Evolutionary conservation across 1,140 invertebrate genomes (phyloP).

Genomic region (Sminthurides bifidus): DNA sequence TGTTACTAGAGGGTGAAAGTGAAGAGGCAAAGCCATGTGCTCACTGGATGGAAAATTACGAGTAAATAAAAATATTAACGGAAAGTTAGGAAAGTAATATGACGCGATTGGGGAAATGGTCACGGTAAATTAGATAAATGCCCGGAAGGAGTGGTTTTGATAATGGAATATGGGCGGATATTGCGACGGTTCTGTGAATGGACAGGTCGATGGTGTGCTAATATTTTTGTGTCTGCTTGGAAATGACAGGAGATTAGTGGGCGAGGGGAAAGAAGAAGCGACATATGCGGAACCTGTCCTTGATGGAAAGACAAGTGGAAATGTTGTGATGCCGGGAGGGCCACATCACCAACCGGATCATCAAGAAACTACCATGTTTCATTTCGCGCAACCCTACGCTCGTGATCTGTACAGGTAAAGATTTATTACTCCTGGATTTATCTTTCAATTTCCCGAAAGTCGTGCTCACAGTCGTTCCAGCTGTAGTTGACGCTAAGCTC

Average conservation of each 20-base stretch:
- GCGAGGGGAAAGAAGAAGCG: constrained; percentile 33
- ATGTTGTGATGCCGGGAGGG: constrained; percentile 16
- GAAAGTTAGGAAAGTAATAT: too few species aligned
- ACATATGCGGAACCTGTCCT: constrained; percentile 37
- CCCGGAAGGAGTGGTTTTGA: too few species aligned
- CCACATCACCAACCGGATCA: constrained; percentile 21
- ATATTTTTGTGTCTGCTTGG: constrained; percentile 9
- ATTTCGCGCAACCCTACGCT: constrained; percentile 34
- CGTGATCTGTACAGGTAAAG: constrained; percentile 31
- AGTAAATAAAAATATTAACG: too few species aligned
- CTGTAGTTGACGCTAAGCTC: too few species aligned
- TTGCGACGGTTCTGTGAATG: too few species aligned
- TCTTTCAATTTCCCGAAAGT: background rate
- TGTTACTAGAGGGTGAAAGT: too few species aligned
- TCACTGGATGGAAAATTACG: too few species aligned
- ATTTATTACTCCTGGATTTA: constrained; percentile 1
- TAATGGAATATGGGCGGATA: too few species aligned
- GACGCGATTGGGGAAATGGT: too few species aligned
- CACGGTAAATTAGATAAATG: too few species aligned
- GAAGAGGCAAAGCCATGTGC: too few species aligned
- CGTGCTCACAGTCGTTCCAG: too few species aligned
- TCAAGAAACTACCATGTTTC: constrained; percentile 31
- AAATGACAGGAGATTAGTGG: constrained; percentile 29
- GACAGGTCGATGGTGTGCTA: background rate
- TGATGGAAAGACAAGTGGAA: constrained; percentile 31